Base-by-base conservation (phyloP, 2,113 vertebrate species). In the Brachyhypopomus gauderio region DNA sequence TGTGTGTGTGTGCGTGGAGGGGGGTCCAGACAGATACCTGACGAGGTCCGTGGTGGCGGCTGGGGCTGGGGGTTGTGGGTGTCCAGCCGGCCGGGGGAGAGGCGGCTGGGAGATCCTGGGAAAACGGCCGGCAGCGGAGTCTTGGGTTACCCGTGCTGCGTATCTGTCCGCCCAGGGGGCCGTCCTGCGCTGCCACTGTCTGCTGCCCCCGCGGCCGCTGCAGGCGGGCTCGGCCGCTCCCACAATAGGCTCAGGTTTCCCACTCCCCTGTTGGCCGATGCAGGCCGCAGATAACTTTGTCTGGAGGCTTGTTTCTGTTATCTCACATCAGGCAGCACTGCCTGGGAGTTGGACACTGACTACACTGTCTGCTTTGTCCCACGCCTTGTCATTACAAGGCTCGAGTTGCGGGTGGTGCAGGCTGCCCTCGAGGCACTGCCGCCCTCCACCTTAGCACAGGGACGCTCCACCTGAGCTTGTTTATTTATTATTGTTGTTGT, bases 201-300 rank as follows among this genome's bases (percentile, higher is more conserved):
- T 84, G 52, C 84, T 85, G 56, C 83, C 84, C 87, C 86, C 74
- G 83, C 85, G 83, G 85, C 81, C 74, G 62, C 79, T 78, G 79
- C 79, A 83, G 78, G 86, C 58, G 78, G 81, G 48, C 83, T 79
- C 41, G 82, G 80, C 79, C 80, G 66, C 58, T 85, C 38, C 75
- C 84, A 75, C 85, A 88, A 85, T 84, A 82, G 88, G 84, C 86
- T 93, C 86, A 63, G 78, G 86, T 93, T 88, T 84, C 85, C 48
- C 9, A 70, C 66, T 85, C 85, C 85, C 77, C 83, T 70, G 19
- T 77, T 52, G 78, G 83, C 81, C 38, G 83, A 91, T 92, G 80
- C 74, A 80, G 80, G 75, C 77, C 60, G 45, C 87, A 88, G 91
- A 91, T 92, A 91, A 86, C 86, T 89, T 91, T 92, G 92, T 93